Conservation (phyloP, 2,797 vertebrate species). For the Meriones psammophilus region DNA sequence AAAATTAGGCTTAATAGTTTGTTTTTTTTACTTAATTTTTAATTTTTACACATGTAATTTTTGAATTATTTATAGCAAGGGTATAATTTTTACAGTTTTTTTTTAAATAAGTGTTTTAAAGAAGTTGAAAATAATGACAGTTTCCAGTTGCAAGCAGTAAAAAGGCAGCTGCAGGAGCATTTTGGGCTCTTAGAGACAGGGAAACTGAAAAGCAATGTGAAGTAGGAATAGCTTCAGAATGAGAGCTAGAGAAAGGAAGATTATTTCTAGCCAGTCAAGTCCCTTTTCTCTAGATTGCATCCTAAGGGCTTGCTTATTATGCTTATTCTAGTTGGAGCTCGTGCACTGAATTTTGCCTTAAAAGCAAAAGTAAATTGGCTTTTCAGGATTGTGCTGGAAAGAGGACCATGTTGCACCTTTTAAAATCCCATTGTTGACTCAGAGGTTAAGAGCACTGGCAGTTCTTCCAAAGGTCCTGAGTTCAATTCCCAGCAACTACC, state of each 20-base stretch:
- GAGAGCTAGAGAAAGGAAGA: neutral
- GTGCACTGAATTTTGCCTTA: constrained; percentile 4
- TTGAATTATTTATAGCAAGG: neutral
- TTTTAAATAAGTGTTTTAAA: neutral
- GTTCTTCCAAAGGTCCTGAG: too few species aligned
- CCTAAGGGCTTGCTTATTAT: neutral
- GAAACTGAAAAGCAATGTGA: neutral
- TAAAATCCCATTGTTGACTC: neutral
- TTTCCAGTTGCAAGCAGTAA: neutral
- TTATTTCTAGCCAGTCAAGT: neutral
- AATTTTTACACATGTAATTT: neutral
- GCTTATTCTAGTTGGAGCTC: constrained; percentile 18
- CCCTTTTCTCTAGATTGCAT: neutral
- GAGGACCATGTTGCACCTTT: neutral
- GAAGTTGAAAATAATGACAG: neutral
- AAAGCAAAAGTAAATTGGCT: constrained; percentile 33
- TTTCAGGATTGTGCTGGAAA: constrained; percentile 4
- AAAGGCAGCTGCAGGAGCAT: neutral
- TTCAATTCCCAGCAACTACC: too few species aligned
- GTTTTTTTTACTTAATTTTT: constrained; percentile 45
- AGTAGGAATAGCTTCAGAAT: neutral
- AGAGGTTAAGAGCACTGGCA: too few species aligned
- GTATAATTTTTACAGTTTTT: neutral
- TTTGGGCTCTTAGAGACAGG: neutral
- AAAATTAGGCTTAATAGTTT: neutral